phyloP scores from a whole-genome alignment of 2,113 vertebrate species.

The Stictonetta naevosa region DNA sequence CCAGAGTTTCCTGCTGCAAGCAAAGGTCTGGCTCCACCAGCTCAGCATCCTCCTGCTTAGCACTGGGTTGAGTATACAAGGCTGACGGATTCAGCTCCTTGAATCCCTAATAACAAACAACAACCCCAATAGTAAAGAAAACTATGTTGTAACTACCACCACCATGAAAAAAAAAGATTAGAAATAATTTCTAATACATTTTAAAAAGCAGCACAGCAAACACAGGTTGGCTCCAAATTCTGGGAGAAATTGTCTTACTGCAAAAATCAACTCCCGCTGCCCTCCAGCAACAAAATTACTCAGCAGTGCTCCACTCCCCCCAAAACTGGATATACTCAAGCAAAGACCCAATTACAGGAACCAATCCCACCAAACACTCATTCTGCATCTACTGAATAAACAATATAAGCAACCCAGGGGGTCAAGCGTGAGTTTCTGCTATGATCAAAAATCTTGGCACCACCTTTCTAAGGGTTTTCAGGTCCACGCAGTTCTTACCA shows the following conservation, averaged over 20 bases:
- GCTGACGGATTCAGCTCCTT: constrained; percentile 77
- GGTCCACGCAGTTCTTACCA: not conserved
- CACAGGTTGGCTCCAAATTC: not conserved
- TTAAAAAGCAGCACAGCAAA: not conserved
- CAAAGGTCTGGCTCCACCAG: not conserved
- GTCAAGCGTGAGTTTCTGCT: not conserved
- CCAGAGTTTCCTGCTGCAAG: constrained; percentile 23
- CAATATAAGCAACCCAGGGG: not conserved
- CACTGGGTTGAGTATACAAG: constrained; percentile 78
- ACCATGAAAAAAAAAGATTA: not conserved
- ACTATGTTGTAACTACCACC: not conserved
- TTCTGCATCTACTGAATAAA: not conserved
- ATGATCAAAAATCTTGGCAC: rapidly evolving
- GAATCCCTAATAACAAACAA: constrained; percentile 75
- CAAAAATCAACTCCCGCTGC: not conserved
- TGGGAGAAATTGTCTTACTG: not conserved
- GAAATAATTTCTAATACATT: not conserved
- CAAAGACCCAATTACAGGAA: not conserved
- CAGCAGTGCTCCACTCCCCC: not conserved
- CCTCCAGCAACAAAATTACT: not conserved
- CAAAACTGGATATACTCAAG: rapidly evolving
- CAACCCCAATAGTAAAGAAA: not conserved
- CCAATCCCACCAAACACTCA: not conserved
- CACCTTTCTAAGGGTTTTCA: not conserved
- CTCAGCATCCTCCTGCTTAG: not conserved